Base-by-base conservation (phyloP, 2,888 invertebrate genomes). In the Stramonita haemastoma region DNA sequence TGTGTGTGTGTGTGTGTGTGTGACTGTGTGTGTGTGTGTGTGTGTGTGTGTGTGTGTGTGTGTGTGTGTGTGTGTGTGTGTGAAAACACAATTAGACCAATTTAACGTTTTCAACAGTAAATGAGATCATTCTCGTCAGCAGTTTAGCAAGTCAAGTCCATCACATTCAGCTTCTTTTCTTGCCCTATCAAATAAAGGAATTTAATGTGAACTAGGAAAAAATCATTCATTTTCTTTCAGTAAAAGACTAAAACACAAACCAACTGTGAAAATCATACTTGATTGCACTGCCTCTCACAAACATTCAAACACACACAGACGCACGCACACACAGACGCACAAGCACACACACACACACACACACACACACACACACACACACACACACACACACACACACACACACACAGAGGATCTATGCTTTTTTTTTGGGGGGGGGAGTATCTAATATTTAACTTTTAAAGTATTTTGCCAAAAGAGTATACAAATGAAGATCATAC, bases 291-390 rank as follows among this genome's bases (percentile, higher is more conserved):
- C 19, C 83, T 26, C 46, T 22, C 46, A 56, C 83, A 83, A 46
- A 46, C 83, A 83, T 46, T 26, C 46, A 73, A 11, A 73, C 73
- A 73, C n/a, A 73, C n/a, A 73, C n/a, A 73, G n/a, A 73, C 73
- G n/a, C 73, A 73, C n/a, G 26, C 13, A 73, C 34, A 34, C 81
- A 81, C 34, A 34, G 34, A 81, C 36, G 36, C 81, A 81, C 81
- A 81, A 13, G 36, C 81, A 81, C 81, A 36, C 36, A 36, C 81
- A 19, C 36, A 81, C 36, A 36, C 34, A 81, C 34, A 81, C 81
- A 81, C 36, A 36, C 34, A 34, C 34, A 81, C 26, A 17, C 81
- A 81, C 36, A 36, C 34, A 36, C 81, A 81, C 81, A 81, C 34
- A 26, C 73, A 77, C 73, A 77, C 73, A 77, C 73, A 77, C 73